Evolutionary conservation across 2,113 vertebrate species (phyloP), one percentile per base, ranked within the genome.

Genomic region (Amazona vittata): DNA sequence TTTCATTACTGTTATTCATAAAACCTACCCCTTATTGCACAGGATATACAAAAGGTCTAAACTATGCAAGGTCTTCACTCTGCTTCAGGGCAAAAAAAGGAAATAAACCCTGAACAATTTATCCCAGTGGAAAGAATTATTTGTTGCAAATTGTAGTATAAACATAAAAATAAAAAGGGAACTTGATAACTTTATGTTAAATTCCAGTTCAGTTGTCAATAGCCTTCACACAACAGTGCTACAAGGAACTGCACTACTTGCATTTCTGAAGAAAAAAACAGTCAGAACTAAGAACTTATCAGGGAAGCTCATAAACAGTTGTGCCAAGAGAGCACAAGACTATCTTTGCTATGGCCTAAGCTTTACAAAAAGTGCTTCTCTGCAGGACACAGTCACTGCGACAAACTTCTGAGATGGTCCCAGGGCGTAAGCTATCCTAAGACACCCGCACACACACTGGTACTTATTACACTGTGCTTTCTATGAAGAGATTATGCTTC

Each of bases 401-500:
- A 74, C 39, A 68, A 94, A 96, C 79, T 90, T 93, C 84, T 89
- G 93, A 93, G 93, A 80, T 93, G 94, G 94, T 86, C 89, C 91
- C 49, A 41, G 95, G 94, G 86, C 9, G 1, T 24, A 16, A 24
- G 86, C 49, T 64, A 77, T 43, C 88, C 87, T 68, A 62, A 62
- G 17, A 70, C 55, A 57, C 53, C 81, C 29, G 3, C 47, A 46
- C 81, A n/a, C 59, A 43, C 15, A 17, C 70, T 22, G 55, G 59
- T 53, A 80, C 85, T 91, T 71, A 57, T 43, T 67, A 91, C 60
- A 90, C 96, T 98, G 98, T 98, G 97, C 97, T 98, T 97, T 97
- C 90, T 93, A 59, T 29, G 22, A 94, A 91, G 73, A 95, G 76
- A 28, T 91, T 70, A 79, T 44, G 83, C 85, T 83, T 94, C 82